A percentile compares a stretch with the other conserved stretches of the same genome.
Conservation (phyloP, 2,797 vertebrate genomes). For the Channa striata region DNA sequence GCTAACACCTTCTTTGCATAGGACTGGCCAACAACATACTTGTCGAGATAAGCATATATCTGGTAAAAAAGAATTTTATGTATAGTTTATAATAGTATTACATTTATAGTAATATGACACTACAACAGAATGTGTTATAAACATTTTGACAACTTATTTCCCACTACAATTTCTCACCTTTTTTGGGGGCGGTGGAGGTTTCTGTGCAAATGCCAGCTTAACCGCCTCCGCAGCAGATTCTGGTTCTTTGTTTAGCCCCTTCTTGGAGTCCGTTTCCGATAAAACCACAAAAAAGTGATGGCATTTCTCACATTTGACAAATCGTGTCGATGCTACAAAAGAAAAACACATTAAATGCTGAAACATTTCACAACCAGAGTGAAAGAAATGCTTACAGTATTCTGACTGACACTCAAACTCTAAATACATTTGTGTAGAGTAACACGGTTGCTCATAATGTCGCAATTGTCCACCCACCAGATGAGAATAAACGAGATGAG, state of each 20-base stretch:
- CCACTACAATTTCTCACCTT: constrained; percentile 86
- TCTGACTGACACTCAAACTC: neutral
- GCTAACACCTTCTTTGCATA: constrained; percentile 99
- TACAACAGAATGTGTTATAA: neutral
- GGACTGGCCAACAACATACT: constrained; percentile 96
- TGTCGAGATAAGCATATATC: constrained; percentile 99
- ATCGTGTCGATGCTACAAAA: constrained; percentile 93
- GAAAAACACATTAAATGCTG: constrained; percentile 2
- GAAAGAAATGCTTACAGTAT: neutral
- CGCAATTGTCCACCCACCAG: too few relatives aligned
- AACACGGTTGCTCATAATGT: neutral
- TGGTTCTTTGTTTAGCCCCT: constrained; percentile 94
- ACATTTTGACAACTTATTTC: neutral
- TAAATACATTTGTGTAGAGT: constrained; percentile 2
- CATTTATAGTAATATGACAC: neutral
- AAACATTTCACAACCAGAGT: constrained; percentile 1
- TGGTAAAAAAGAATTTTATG: constrained; percentile 53
- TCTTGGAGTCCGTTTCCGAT: constrained; percentile 97
- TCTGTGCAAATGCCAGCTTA: constrained; percentile 96
- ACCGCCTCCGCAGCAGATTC: constrained; percentile 96
- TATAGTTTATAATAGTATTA: too few relatives aligned
- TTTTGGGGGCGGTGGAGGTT: constrained; percentile 96
- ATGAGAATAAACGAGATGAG: too few relatives aligned
- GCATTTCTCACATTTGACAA: constrained; percentile 99
- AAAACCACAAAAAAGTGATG: constrained; percentile 99